Conservation (phyloP, 2,888 invertebrate species). For the Metellina segmentata region DNA sequence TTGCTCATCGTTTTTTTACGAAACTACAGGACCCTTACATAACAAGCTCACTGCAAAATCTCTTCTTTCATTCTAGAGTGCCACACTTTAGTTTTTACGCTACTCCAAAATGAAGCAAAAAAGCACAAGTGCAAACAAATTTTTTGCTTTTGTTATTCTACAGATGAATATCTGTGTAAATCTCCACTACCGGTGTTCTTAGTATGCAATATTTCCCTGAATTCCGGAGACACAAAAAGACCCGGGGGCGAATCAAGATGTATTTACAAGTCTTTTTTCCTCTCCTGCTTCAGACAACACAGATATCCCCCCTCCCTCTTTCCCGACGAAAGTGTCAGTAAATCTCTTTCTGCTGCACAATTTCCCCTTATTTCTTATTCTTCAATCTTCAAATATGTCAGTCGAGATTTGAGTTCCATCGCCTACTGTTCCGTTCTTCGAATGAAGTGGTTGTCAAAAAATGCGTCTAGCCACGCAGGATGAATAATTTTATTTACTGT, state of each 20-base stretch:
- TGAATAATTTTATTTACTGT: background rate
- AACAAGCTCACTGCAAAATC: background rate
- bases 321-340: slow-evolving; percentile 48
- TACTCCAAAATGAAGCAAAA: background rate
- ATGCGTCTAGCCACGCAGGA: background rate
- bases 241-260: slow-evolving; percentile 28
- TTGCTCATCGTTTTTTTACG: background rate
- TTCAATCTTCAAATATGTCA: slow-evolving; percentile 35
- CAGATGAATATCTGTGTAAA: slow-evolving; percentile 24
- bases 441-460: slow-evolving; percentile 26
- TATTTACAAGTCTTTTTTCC: slow-evolving; percentile 20
- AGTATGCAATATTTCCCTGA: slow-evolving; percentile 36
- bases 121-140: slow-evolving; percentile 8
- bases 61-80: background rate
- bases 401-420: slow-evolving; percentile 36
- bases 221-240: slow-evolving; percentile 30
- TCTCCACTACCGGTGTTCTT: slow-evolving; percentile 16
- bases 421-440: background rate
- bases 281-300: slow-evolving; percentile 1
- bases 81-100: background rate
- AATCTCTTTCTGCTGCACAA: slow-evolving; percentile 34
- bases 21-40: background rate
- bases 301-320: background rate
- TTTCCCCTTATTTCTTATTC: slow-evolving; percentile 5
- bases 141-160: slow-evolving; percentile 1